Conservation (phyloP, 2,888 invertebrate genomes). For the Parapristionchus giblindavisi region DNA sequence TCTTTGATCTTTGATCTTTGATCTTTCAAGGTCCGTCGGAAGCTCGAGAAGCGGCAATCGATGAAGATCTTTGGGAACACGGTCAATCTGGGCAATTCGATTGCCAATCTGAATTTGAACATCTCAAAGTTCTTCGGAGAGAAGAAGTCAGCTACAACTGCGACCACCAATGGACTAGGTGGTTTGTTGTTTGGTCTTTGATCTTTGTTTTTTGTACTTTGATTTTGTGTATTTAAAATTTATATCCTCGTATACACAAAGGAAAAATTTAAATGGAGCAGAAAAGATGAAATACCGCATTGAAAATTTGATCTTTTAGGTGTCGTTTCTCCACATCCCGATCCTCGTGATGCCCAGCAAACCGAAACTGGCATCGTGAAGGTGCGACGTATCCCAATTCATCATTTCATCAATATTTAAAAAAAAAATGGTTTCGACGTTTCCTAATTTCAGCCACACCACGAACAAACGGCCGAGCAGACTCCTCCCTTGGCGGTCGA, state of each 20-base stretch:
- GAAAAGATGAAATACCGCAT: too few species aligned
- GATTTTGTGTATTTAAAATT: too few species aligned
- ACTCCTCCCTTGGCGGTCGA: neutral
- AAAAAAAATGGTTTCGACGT: neutral
- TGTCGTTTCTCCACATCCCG: conserved; percentile 9
- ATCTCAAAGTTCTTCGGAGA: conserved; percentile 29
- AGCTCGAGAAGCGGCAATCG: conserved; percentile 35
- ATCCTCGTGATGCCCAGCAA: conserved; percentile 17
- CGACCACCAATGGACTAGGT: neutral
- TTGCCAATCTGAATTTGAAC: conserved; percentile 22
- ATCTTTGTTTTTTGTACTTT: neutral
- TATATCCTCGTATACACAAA: too few species aligned
- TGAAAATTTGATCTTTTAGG: neutral
- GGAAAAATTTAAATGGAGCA: too few species aligned
- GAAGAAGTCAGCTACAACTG: conserved; percentile 3
- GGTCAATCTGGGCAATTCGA: conserved; percentile 14
- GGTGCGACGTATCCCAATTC: conserved; percentile 7
- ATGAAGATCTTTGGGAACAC: conserved; percentile 37
- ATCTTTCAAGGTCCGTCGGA: conserved; percentile 21
- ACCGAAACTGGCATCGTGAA: neutral
- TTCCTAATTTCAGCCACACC: conserved; percentile 14
- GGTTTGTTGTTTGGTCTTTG: conserved; percentile 13
- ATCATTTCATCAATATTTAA: neutral
- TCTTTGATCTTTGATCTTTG: neutral
- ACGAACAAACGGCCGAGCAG: neutral